These are phyloP conservation scores for Graptemys geographica DNA, from an alignment of 2,797 vertebrate species.

Conservation along the genomic window DNA sequence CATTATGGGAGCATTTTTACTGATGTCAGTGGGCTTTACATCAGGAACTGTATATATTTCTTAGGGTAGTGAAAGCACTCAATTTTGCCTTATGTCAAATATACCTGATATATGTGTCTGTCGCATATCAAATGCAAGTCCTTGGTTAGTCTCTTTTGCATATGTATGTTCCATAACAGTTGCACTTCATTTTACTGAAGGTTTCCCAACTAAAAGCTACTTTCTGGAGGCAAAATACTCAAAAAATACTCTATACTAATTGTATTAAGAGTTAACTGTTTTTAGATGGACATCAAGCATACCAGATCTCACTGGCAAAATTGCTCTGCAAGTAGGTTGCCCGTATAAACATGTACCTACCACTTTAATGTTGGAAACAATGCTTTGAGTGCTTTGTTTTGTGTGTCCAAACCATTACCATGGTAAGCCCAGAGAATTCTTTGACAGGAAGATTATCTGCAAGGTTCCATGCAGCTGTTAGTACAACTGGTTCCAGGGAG, in stretches of 20 bases:
- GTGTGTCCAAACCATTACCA: background rate
- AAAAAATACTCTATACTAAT: too few species aligned
- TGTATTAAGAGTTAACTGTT: background rate
- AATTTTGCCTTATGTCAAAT: too few species aligned
- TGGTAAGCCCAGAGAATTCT: background rate
- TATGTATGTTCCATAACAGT: background rate
- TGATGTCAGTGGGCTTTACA: background rate
- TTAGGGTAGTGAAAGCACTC: background rate
- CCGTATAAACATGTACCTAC: accelerated
- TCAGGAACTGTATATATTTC: background rate
- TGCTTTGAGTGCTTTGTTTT: background rate
- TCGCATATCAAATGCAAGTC: background rate
- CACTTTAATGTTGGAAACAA: too few species aligned
- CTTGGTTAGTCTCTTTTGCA: background rate
- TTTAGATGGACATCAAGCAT: background rate
- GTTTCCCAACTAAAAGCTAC: too few species aligned
- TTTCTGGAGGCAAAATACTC: background rate
- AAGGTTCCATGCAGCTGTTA: background rate
- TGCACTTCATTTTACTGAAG: background rate
- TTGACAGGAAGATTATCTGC: background rate
- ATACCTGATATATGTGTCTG: too few species aligned
- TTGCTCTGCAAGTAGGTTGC: too few species aligned
- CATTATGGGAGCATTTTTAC: background rate
- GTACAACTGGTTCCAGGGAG: too few species aligned
- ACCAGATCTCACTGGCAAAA: background rate